Conservation (phyloP, 2,888 invertebrate genomes). For the Eurois occulta region DNA sequence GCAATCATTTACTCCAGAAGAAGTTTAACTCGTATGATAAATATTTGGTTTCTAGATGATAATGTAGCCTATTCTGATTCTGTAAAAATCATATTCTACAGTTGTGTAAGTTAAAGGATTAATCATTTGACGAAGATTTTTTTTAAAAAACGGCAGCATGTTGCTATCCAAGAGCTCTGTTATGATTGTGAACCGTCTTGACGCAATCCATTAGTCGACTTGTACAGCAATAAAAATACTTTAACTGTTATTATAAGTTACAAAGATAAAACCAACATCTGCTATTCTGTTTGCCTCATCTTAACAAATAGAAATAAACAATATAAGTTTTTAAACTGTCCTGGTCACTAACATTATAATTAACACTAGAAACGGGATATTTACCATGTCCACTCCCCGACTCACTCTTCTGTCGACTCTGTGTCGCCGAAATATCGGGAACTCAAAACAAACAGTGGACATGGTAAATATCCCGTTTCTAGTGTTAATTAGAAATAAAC, state of each 20-base stretch:
- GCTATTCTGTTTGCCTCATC: neutral
- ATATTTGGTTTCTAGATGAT: neutral
- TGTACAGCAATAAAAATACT: neutral
- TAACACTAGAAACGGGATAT: no score
- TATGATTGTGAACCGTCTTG: neutral
- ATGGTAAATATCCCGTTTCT: no score
- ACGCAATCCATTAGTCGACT: constrained; percentile 5
- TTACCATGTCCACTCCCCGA: no score
- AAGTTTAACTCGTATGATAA: neutral
- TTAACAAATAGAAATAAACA: neutral
- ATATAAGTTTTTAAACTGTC: no score
- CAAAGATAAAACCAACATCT: neutral
- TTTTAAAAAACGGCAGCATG: neutral
- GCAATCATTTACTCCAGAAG: neutral
- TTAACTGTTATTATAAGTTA: neutral
- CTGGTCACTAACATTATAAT: no score
- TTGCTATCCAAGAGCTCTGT: neutral
- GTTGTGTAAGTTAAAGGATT: neutral
- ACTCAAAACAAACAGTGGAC: no score
- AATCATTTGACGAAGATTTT: neutral
- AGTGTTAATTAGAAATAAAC: neutral
- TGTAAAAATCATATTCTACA: neutral
- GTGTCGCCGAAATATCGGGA: no score
- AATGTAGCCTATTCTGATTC: neutral
- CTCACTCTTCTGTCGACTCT: no score